These are phyloP conservation scores for Pangasius djambal DNA, from an alignment of 2,797 vertebrate genomes.

Conservation along the genomic window DNA sequence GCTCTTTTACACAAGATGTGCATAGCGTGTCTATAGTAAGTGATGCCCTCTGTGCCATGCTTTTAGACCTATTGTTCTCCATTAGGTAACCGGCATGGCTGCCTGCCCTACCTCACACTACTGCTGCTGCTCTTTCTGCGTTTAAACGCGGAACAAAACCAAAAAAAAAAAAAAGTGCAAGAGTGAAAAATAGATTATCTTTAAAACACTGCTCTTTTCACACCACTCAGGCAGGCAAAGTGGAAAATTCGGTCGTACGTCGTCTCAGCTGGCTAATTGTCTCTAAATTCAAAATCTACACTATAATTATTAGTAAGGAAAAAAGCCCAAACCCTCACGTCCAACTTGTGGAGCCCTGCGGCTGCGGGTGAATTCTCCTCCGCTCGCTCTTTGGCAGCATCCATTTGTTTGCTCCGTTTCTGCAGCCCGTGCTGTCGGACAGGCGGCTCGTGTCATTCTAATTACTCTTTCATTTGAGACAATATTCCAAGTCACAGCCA, in stretches of 20 bases:
- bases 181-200: slow-evolving; percentile 37
- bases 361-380: slow-evolving; percentile 57
- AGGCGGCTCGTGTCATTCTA: slow-evolving; percentile 56
- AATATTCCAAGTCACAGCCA: slow-evolving; percentile 54
- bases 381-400: slow-evolving; percentile 59
- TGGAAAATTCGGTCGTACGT: neutral
- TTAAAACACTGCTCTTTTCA: neutral
- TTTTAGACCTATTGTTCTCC: slow-evolving; percentile 62
- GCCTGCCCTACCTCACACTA: slow-evolving; percentile 59
- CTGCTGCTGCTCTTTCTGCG: slow-evolving; percentile 39
- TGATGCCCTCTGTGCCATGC: slow-evolving; percentile 53
- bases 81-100: slow-evolving; percentile 57
- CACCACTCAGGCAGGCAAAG: neutral
- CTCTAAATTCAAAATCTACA: slow-evolving; percentile 29
- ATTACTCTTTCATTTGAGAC: slow-evolving; percentile 56
- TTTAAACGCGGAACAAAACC: neutral
- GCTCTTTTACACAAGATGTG: slow-evolving; percentile 4
- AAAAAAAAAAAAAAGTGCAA: slow-evolving; percentile 35
- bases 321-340: slow-evolving; percentile 60
- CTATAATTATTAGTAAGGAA: slow-evolving; percentile 33
- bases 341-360: slow-evolving; percentile 61
- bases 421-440: slow-evolving; percentile 58
- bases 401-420: slow-evolving; percentile 64
- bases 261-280: neutral
- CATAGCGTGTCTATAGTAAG: slow-evolving; percentile 15